These are phyloP conservation scores for Aquatica leii DNA, from an alignment of 2,888 invertebrate species.

Conservation along the genomic window DNA sequence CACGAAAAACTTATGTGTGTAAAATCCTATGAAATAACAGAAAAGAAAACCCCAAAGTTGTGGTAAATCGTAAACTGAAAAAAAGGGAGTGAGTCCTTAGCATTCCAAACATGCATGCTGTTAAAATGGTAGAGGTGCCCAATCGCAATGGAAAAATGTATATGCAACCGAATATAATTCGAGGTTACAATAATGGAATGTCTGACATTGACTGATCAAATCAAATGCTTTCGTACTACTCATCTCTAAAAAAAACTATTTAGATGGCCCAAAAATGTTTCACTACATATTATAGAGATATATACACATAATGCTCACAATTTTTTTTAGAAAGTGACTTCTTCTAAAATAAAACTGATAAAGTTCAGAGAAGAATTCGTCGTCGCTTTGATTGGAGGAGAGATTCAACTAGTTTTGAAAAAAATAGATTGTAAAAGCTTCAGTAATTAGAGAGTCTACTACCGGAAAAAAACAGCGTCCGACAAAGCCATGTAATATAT, in stretches of 20 bases:
- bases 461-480: slow-evolving; percentile 40
- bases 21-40: slow-evolving; percentile 34
- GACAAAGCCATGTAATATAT: slow-evolving; percentile 37
- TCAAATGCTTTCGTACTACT: slow-evolving; percentile 42
- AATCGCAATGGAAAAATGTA: slow-evolving; percentile 41
- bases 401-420: slow-evolving; percentile 36
- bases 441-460: slow-evolving; percentile 41
- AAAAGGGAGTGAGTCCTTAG: slow-evolving; percentile 38
- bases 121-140: slow-evolving; percentile 37
- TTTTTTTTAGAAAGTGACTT: slow-evolving; percentile 27
- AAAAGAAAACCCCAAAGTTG: slow-evolving; percentile 37
- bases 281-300: slow-evolving; percentile 20
- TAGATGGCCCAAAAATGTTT: slow-evolving; percentile 23
- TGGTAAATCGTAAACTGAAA: slow-evolving; percentile 39
- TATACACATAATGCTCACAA: slow-evolving; percentile 41
- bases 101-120: slow-evolving; percentile 39
- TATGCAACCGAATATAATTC: slow-evolving; percentile 41
- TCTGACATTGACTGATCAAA: slow-evolving; percentile 40
- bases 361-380: slow-evolving; percentile 41
- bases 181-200: slow-evolving; percentile 41
- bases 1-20: slow-evolving; percentile 37
- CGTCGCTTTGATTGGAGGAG: slow-evolving; percentile 39
- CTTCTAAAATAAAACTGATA: slow-evolving; percentile 41
- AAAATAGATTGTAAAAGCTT: slow-evolving; percentile 33
- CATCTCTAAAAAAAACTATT: slow-evolving; percentile 40